phyloP scores from a whole-genome alignment of 1,140 invertebrate genomes.

The Lasioglossum baleicum region DNA sequence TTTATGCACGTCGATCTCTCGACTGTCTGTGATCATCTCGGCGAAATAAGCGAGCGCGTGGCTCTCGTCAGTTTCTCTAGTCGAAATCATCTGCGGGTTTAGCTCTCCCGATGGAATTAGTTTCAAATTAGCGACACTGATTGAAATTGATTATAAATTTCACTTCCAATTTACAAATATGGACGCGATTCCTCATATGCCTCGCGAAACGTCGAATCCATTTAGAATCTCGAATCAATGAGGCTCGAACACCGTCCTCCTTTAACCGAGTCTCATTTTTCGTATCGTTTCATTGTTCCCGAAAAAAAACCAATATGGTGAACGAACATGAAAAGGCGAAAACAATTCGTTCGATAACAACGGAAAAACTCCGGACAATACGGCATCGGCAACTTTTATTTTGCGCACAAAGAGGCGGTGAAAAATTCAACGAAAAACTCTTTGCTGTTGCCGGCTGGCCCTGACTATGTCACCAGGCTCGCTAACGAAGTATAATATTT shows the following conservation, averaged over 20 bases:
- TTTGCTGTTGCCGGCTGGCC: neutral
- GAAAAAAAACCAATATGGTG: slow-evolving; percentile 2
- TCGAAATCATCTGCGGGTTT: no score
- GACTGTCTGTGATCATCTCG: neutral
- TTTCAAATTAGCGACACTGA: no score
- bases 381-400: slow-evolving; percentile 32
- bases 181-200: neutral
- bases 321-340: slow-evolving; percentile 1
- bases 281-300: slow-evolving; percentile 18
- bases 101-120: no score
- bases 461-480: neutral
- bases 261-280: neutral
- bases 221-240: neutral
- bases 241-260: neutral
- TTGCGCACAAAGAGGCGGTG: neutral
- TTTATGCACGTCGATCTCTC: slow-evolving; percentile 1
- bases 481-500: neutral
- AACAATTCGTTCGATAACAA: slow-evolving; percentile 29
- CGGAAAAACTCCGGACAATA: slow-evolving; percentile 9
- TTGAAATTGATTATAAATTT: no score
- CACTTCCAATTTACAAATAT: no score
- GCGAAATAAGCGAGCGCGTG: neutral
- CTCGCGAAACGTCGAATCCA: neutral
- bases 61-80: no score
- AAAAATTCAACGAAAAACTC: slow-evolving; percentile 12